Conservation (phyloP, 2,113 vertebrate species). For the Petrocephalus zakoni region DNA sequence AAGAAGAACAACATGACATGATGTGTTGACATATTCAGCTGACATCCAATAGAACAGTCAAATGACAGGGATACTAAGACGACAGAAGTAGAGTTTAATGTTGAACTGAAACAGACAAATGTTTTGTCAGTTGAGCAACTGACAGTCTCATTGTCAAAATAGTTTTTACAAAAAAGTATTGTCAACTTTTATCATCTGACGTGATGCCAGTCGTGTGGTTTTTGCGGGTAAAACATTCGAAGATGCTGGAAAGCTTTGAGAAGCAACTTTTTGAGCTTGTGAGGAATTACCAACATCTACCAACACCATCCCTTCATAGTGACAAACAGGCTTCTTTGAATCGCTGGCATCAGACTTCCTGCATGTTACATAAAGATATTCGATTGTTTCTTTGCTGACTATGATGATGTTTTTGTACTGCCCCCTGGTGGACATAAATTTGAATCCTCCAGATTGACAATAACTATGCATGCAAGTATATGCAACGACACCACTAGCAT, state of each 20-base stretch:
- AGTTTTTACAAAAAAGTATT: background rate
- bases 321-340: background rate
- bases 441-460: background rate
- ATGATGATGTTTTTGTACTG: background rate
- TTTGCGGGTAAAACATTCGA: background rate
- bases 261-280: background rate
- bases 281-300: background rate
- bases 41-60: background rate
- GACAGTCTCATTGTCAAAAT: too few species aligned
- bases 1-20: background rate
- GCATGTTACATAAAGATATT: background rate
- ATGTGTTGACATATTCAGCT: background rate
- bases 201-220: background rate
- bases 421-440: background rate
- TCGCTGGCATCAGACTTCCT: background rate
- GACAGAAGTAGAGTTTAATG: background rate
- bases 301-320: too few species aligned
- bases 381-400: background rate
- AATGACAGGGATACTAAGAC: background rate
- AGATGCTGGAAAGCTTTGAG: background rate
- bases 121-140: background rate
- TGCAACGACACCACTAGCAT: background rate
- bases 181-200: background rate
- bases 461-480: background rate
- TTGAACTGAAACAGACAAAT: background rate